These are phyloP conservation scores for Drosophila sp. DNA, from an alignment of 1,140 invertebrate genomes.

Conservation along the genomic window DNA sequence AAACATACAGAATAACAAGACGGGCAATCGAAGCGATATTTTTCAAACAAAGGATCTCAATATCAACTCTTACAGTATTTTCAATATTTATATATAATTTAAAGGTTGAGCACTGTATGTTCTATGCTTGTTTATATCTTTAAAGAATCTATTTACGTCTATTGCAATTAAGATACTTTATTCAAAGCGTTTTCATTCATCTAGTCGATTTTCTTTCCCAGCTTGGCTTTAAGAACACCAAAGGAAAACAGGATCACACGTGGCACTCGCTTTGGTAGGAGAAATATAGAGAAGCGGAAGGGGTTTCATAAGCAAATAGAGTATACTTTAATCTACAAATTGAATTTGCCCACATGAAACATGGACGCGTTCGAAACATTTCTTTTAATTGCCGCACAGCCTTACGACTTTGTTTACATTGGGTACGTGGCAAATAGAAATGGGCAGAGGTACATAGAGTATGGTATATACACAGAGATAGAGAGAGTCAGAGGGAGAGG, in stretches of 20 bases:
- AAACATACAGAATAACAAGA: too few relatives aligned
- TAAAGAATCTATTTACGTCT: too few relatives aligned
- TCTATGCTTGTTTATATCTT: too few relatives aligned
- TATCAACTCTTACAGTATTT: too few relatives aligned
- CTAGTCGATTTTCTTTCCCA: not conserved
- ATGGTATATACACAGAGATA: slow-evolving; percentile 6
- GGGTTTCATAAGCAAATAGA: slow-evolving; percentile 18
- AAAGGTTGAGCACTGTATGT: too few relatives aligned
- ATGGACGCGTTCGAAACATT: slow-evolving; percentile 20
- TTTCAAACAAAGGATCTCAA: too few relatives aligned
- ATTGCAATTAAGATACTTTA: too few relatives aligned
- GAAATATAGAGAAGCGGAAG: slow-evolving; percentile 5
- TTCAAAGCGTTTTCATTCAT: not conserved
- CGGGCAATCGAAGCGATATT: too few relatives aligned
- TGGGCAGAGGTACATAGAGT: not conserved
- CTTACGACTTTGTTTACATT: slow-evolving; percentile 72
- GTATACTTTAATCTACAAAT: slow-evolving; percentile 71
- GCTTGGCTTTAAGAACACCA: slow-evolving; percentile 6
- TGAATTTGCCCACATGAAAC: slow-evolving; percentile 63
- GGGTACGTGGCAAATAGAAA: not conserved
- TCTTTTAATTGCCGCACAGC: slow-evolving; percentile 71
- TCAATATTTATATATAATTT: too few relatives aligned
- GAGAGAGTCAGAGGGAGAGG: not conserved
- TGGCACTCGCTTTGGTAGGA: slow-evolving; percentile 1
- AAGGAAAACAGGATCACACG: slow-evolving; percentile 1